These are phyloP conservation scores for Pelmatolapia mariae DNA, from an alignment of 2,113 vertebrate genomes.

Conservation along the genomic window DNA sequence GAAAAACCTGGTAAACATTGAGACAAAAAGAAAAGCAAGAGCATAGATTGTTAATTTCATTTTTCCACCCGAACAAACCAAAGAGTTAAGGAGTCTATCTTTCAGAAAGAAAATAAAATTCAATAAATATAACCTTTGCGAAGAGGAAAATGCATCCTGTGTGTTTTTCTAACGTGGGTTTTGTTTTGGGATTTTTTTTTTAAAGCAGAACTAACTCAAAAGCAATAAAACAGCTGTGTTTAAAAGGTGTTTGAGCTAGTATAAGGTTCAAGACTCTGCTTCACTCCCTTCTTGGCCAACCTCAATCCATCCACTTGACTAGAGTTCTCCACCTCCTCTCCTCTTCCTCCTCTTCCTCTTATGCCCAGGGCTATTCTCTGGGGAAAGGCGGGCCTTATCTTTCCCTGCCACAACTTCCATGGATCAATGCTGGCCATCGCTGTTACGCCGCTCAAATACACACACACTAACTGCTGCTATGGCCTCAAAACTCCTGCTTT, in stretches of 20 bases:
- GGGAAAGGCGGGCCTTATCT: constrained; percentile 75
- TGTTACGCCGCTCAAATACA: constrained; percentile 58
- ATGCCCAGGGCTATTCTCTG: constrained; percentile 65
- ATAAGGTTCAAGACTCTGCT: constrained; percentile 8
- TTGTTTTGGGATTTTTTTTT: not conserved
- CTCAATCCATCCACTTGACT: constrained; percentile 35
- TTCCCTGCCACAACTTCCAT: constrained; percentile 70
- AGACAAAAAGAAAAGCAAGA: not conserved
- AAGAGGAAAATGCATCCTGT: not conserved
- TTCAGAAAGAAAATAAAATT: not conserved
- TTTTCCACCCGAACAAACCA: not conserved
- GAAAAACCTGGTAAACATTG: constrained; percentile 83
- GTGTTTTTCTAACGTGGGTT: not conserved
- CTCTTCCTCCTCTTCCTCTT: constrained; percentile 22
- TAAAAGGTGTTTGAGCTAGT: not conserved
- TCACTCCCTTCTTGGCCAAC: not conserved
- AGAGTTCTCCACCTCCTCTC: constrained; percentile 16
- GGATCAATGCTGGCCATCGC: constrained; percentile 77
- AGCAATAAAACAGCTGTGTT: not conserved
- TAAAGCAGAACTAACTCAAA: not conserved
- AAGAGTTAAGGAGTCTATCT: not conserved
- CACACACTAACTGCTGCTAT: constrained; percentile 52
- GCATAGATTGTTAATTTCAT: not conserved
- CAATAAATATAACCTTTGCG: not conserved
- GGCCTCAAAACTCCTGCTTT: constrained; percentile 51